A percentile compares a stretch with the other conserved stretches of the same genome.
Evolutionary conservation across 2,888 invertebrate genomes (phyloP).

Genomic region (Anoncus sp.): DNA sequence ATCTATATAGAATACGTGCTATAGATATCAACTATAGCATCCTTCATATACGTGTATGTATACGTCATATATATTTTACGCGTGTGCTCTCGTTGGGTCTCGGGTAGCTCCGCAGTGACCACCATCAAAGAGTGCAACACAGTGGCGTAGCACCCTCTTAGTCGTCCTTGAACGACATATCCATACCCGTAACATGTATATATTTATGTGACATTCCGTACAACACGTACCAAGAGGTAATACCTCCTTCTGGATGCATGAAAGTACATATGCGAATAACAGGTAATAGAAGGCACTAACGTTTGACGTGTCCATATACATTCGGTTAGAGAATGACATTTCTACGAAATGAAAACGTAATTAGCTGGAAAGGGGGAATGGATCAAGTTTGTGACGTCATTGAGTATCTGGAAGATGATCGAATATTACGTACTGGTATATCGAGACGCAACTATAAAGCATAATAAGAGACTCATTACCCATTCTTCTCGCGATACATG

Average conservation of each 20-base stretch:
- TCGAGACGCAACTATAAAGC: neutral
- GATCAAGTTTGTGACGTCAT: conserved; percentile 12
- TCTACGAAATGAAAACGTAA: conserved; percentile 39
- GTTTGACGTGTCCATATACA: neutral
- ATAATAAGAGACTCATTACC: conserved; percentile 39
- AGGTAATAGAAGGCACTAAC: conserved; percentile 8
- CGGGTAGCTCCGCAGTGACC: conserved; percentile 65
- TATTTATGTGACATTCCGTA: conserved; percentile 15
- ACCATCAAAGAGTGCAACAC: conserved; percentile 66
- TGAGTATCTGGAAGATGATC: conserved; percentile 15
- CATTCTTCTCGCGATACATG: conserved; percentile 35
- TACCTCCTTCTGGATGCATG: conserved; percentile 22
- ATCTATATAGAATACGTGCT: conserved; percentile 53
- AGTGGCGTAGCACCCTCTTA: conserved; percentile 77
- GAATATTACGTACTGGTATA: neutral
- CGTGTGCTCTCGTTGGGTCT: conserved; percentile 76
- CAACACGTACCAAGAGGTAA: conserved; percentile 20
- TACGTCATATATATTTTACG: conserved; percentile 56
- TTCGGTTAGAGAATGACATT: neutral
- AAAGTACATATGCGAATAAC: conserved; percentile 15
- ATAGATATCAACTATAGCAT: conserved; percentile 66
- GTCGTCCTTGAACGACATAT: conserved; percentile 65
- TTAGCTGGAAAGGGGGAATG: conserved; percentile 30
- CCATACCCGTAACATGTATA: conserved; percentile 22
- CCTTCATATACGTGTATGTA: conserved; percentile 25